Evolutionary conservation across 2,797 vertebrate species (phyloP).

Genomic region (Distichodus sexfasciatus): DNA sequence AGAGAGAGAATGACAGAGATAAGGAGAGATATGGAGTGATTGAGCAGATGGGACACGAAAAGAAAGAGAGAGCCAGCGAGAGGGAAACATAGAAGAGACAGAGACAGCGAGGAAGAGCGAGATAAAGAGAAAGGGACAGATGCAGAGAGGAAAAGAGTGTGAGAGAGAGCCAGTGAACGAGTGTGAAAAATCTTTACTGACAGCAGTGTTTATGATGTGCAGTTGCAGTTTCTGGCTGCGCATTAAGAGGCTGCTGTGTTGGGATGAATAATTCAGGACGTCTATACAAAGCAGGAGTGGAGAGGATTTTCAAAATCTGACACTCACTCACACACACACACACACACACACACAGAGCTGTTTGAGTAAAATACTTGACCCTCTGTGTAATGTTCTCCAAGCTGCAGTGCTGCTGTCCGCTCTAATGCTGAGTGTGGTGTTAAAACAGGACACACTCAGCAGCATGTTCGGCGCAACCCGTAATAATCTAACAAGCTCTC

Average conservation of each 20-base stretch:
- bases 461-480: no score
- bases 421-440: no score
- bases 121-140: background rate
- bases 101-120: background rate
- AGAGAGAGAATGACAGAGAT: background rate
- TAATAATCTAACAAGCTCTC: no score
- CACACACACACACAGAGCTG: background rate
- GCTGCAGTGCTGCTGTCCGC: no score
- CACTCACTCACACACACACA: no score
- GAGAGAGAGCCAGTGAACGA: background rate
- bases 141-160: background rate
- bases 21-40: background rate
- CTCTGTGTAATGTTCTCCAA: no score
- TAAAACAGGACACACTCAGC: no score
- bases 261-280: conserved; percentile 12
- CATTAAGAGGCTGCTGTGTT: conserved; percentile 6
- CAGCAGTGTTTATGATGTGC: conserved; percentile 9
- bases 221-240: conserved; percentile 12
- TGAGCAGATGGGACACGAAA: no score
- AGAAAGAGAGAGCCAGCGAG: background rate
- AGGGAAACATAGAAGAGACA: background rate
- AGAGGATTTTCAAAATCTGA: background rate
- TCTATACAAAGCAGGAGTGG: background rate
- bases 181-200: conserved; percentile 1
- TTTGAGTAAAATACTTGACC: background rate